A percentile compares a stretch with the other conserved stretches of the same genome.
Evolutionary conservation across 2,888 invertebrate species (phyloP).

Genomic region (Cephus spinipes): DNA sequence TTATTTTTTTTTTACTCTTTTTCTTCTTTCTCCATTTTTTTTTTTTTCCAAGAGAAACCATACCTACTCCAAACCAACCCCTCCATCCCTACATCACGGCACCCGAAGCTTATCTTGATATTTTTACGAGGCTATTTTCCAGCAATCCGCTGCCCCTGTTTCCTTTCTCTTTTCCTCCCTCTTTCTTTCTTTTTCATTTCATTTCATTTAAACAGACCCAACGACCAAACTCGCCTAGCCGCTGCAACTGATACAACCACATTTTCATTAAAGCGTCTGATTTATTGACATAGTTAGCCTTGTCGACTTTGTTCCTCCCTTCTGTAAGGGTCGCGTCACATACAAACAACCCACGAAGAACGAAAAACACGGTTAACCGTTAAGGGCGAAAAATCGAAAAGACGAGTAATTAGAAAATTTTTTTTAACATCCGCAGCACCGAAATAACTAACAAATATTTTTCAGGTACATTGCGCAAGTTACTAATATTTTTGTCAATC

Average conservation of each 20-base stretch:
- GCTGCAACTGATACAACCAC: conserved; percentile 49
- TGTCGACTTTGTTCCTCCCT: conserved; percentile 46
- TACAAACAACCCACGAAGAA: neutral
- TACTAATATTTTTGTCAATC: neutral
- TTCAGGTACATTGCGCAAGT: neutral
- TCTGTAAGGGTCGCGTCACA: conserved; percentile 15
- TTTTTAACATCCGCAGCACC: neutral
- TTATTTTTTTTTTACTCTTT: conserved; percentile 29
- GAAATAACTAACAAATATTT: too few relatives aligned
- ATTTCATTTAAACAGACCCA: conserved; percentile 37
- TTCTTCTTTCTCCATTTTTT: conserved; percentile 11
- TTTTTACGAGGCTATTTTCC: conserved; percentile 51
- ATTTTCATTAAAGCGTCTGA: conserved; percentile 57
- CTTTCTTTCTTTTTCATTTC: conserved; percentile 37
- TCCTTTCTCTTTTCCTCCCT: neutral
- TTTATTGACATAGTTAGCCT: conserved; percentile 56
- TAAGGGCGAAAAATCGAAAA: neutral
- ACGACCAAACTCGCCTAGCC: conserved; percentile 31
- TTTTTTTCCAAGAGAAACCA: conserved; percentile 30
- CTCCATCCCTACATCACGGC: conserved; percentile 19
- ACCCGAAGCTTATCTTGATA: conserved; percentile 48
- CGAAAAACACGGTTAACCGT: neutral
- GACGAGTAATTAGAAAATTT: neutral
- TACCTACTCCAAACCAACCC: conserved; percentile 9
- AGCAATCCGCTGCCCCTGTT: conserved; percentile 23